Conservation (phyloP, 1,140 invertebrate species). For the Drosophila bocki region DNA sequence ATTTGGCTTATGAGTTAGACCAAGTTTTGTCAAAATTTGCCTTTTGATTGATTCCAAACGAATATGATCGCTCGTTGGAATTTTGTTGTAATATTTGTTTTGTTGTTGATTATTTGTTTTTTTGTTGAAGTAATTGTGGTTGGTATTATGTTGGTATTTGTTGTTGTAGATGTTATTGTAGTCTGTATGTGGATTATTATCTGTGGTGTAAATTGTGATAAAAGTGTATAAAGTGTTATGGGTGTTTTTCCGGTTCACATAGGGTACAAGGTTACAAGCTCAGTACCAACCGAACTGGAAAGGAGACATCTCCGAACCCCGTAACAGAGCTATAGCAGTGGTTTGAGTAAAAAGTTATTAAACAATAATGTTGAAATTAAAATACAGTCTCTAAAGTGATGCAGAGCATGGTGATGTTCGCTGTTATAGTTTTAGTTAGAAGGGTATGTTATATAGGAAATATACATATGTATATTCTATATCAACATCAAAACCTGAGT, state of each 20-base stretch:
- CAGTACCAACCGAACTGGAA: background rate
- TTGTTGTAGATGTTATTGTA: constrained; percentile 71
- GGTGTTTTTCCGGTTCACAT: background rate
- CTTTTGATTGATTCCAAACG: constrained; percentile 91
- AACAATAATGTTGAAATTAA: no score
- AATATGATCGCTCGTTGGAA: constrained; percentile 86
- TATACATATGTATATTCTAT: no score
- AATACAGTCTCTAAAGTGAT: no score
- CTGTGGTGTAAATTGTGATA: constrained; percentile 60
- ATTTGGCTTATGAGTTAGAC: constrained; percentile 89
- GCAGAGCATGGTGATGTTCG: no score
- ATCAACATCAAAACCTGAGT: no score
- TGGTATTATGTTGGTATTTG: constrained; percentile 49
- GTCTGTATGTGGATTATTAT: constrained; percentile 75
- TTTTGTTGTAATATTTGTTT: constrained; percentile 44
- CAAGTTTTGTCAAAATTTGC: constrained; percentile 91
- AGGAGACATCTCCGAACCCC: background rate
- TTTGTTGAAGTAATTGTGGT: constrained; percentile 62
- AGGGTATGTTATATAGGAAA: no score
- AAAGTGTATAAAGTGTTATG: constrained; percentile 67
- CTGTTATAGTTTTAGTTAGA: no score
- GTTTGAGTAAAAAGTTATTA: no score
- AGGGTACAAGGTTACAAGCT: background rate
- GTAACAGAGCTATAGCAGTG: no score
- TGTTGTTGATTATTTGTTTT: constrained; percentile 42